Evolutionary conservation across 2,888 invertebrate species (phyloP).

Genomic region (Nymphalis c-album): DNA sequence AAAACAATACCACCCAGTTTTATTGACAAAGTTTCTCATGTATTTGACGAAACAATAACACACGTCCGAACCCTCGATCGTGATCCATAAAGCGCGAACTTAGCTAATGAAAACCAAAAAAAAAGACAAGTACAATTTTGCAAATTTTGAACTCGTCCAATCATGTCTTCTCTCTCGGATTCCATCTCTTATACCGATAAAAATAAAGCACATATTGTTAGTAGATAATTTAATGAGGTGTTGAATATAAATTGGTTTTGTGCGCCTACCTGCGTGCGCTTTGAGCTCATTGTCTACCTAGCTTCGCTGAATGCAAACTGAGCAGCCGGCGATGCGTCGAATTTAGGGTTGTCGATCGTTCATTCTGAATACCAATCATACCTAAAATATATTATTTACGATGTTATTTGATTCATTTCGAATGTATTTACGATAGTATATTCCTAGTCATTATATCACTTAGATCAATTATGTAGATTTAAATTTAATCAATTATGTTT

Average conservation of each 20-base stretch:
- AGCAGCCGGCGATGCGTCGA: slow-evolving; percentile 69
- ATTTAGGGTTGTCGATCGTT: slow-evolving; percentile 63
- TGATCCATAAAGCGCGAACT: slow-evolving; percentile 79
- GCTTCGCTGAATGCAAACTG: slow-evolving; percentile 64
- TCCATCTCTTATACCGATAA: slow-evolving; percentile 37
- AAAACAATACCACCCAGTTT: slow-evolving; percentile 64
- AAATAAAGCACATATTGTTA: slow-evolving; percentile 43
- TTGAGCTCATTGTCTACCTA: slow-evolving; percentile 74
- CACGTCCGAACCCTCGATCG: slow-evolving; percentile 74
- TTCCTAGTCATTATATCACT: no score
- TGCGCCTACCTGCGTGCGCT: slow-evolving; percentile 75
- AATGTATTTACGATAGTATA: no score
- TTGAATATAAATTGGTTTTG: slow-evolving; percentile 47
- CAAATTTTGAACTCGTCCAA: slow-evolving; percentile 44
- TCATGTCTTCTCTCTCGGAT: slow-evolving; percentile 3
- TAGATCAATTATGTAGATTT: no score
- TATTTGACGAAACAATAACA: slow-evolving; percentile 77
- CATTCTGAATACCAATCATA: slow-evolving; percentile 28
- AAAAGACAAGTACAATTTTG: slow-evolving; percentile 66
- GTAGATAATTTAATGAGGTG: slow-evolving; percentile 30
- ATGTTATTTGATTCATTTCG: neutral
- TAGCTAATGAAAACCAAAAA: slow-evolving; percentile 78
- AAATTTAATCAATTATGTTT: no score
- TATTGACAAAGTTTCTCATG: slow-evolving; percentile 76
- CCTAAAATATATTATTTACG: neutral